Conservation (phyloP, 92 coral and sea anemone species). For the Parazoanthus swiftii region DNA sequence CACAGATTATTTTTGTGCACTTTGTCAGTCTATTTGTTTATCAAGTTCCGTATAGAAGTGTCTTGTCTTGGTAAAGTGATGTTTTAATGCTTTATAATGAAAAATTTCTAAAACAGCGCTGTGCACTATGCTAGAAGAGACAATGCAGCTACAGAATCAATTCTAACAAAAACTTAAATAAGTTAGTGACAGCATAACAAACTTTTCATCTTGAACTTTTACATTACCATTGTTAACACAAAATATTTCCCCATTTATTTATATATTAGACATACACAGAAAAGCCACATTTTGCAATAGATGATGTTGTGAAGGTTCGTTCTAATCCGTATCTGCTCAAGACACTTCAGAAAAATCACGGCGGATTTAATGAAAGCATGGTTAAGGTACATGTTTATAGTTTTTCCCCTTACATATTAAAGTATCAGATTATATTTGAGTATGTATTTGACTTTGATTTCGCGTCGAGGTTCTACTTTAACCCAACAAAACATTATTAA, state of each 20-base stretch:
- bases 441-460: background rate
- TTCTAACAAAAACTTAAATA: too few species aligned
- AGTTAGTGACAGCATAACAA: too few species aligned
- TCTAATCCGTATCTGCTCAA: background rate
- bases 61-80: too few species aligned
- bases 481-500: too few species aligned
- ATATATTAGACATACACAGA: background rate
- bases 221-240: background rate
- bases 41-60: background rate
- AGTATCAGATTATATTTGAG: background rate
- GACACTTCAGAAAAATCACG: background rate
- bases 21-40: background rate
- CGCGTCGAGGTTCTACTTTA: too few species aligned
- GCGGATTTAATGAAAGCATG: conserved; percentile 5
- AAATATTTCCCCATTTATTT: background rate
- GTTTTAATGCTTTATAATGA: too few species aligned
- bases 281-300: background rate
- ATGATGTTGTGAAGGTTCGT: conserved; percentile 12
- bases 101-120: too few species aligned
- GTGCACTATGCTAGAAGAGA: too few species aligned
- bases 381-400: background rate
- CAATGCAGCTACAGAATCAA: too few species aligned
- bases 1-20: background rate
- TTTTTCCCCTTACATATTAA: background rate
- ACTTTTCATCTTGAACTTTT: too few species aligned